Conservation (phyloP, 1,140 invertebrate species). For the Rhysida immarginata region DNA sequence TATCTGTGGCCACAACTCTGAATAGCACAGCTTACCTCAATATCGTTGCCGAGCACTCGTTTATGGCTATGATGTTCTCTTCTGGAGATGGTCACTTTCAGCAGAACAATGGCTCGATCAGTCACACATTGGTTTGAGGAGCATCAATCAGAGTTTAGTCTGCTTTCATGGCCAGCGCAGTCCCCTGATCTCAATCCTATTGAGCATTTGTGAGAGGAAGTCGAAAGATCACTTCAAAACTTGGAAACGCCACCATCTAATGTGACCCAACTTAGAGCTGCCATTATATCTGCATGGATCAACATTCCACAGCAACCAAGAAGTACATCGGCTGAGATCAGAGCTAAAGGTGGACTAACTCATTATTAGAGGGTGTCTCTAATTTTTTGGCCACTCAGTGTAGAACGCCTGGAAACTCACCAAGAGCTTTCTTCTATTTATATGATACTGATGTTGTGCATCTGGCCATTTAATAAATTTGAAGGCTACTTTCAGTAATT, state of each 20-base stretch:
- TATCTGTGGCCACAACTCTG: neutral
- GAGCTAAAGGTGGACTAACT: neutral
- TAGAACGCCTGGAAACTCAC: no score
- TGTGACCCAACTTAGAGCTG: neutral
- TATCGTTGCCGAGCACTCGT: neutral
- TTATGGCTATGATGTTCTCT: neutral
- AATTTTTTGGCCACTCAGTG: neutral
- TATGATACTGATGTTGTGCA: no score
- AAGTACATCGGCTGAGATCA: neutral
- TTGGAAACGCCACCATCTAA: neutral
- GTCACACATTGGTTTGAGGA: neutral
- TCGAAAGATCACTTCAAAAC: neutral
- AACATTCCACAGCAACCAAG: neutral
- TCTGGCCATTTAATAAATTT: no score
- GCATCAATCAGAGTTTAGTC: neutral
- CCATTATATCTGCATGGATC: neutral
- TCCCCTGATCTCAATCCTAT: neutral
- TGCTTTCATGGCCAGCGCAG: neutral
- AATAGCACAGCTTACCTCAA: neutral
- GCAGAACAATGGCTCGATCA: neutral
- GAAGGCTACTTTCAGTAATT: no score
- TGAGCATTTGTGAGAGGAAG: neutral
- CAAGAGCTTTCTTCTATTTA: no score
- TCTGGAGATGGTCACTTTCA: neutral
- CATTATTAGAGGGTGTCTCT: neutral